Evolutionary conservation across 2,113 vertebrate genomes (phyloP).

Genomic region (Arenaria interpres): DNA sequence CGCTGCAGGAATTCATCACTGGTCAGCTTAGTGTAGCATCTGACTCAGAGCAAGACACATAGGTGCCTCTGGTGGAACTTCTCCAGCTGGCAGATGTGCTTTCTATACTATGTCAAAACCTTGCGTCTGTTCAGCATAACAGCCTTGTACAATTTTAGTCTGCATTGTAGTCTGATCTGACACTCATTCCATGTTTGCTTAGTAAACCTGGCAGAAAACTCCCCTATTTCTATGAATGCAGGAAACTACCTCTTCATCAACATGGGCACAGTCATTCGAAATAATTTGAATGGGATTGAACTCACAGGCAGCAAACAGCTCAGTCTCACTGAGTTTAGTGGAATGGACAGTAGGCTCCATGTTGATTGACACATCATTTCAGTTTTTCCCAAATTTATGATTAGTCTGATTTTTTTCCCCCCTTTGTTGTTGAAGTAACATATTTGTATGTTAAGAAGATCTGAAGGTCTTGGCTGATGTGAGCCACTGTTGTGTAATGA

Average conservation of each 20-base stretch:
- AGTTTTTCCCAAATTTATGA: neutral
- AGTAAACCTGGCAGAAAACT: neutral
- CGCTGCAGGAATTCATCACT: conserved; percentile 49
- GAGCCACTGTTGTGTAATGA: neutral
- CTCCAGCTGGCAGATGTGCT: conserved; percentile 54
- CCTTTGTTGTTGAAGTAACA: neutral
- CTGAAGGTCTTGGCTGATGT: neutral
- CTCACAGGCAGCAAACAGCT: neutral
- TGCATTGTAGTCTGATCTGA: neutral
- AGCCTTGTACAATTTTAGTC: neutral
- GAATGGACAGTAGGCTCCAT: neutral
- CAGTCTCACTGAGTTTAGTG: neutral
- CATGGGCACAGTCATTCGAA: neutral
- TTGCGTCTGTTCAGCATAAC: neutral
- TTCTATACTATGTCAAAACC: conserved; percentile 17
- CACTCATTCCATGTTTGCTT: neutral
- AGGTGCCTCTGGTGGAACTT: conserved; percentile 48
- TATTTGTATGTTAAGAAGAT: neutral
- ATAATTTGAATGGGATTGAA: neutral
- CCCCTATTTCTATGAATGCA: neutral
- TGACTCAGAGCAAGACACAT: conserved; percentile 40
- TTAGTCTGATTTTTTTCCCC: neutral
- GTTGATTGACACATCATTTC: neutral
- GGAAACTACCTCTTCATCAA: neutral
- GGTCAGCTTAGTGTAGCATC: conserved; percentile 46